Percentiles rank a stretch among this genome's conserved stretches.
Conservation (phyloP, 2,113 vertebrate genomes). For the Salvelinus fontinalis region DNA sequence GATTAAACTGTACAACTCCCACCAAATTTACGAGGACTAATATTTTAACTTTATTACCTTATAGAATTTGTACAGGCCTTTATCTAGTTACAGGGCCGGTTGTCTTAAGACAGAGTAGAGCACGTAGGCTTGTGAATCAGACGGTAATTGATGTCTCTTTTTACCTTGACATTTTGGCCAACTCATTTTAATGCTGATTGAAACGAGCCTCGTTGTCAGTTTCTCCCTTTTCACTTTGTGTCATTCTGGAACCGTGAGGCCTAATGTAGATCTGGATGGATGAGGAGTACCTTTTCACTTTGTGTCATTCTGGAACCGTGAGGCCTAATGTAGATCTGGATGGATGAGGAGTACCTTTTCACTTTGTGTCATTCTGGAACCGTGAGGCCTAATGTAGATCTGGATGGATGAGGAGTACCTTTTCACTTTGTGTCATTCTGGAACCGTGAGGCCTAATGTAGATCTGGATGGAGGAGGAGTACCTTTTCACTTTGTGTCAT, state of each 20-base stretch:
- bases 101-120: slow-evolving; percentile 39
- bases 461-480: slow-evolving; percentile 8
- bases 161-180: slow-evolving; percentile 58
- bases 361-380: slow-evolving; percentile 35
- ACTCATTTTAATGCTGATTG: slow-evolving; percentile 51
- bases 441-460: background rate
- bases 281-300: background rate
- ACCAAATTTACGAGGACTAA: slow-evolving; percentile 40
- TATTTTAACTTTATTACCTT: slow-evolving; percentile 41
- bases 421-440: slow-evolving; percentile 43
- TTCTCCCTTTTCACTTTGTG: slow-evolving; percentile 36
- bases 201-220: slow-evolving; percentile 41
- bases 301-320: slow-evolving; percentile 33
- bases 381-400: background rate
- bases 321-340: slow-evolving; percentile 11
- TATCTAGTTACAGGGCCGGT: slow-evolving; percentile 22
- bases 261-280: slow-evolving; percentile 13
- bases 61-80: slow-evolving; percentile 43
- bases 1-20: slow-evolving; percentile 47
- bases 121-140: slow-evolving; percentile 24
- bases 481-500: slow-evolving; percentile 39
- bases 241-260: slow-evolving; percentile 21
- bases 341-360: slow-evolving; percentile 15
- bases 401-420: slow-evolving; percentile 5
- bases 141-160: slow-evolving; percentile 38